Evolutionary conservation across 2,888 invertebrate genomes (phyloP).

Genomic region (Zygogramma bicolorata): DNA sequence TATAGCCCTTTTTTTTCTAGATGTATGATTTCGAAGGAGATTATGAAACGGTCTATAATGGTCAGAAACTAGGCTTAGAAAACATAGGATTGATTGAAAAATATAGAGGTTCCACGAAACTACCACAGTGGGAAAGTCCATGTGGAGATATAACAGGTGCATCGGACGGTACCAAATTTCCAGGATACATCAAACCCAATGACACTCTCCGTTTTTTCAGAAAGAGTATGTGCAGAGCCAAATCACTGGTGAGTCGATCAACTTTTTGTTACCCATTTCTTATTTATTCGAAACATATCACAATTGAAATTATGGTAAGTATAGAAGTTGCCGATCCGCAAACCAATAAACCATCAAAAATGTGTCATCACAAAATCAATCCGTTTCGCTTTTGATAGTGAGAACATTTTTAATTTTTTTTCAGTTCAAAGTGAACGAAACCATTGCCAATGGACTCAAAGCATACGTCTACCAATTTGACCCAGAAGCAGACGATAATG

Average conservation of each 20-base stretch:
- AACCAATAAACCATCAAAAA: no score
- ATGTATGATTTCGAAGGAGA: conserved; percentile 89
- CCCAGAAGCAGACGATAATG: conserved; percentile 83
- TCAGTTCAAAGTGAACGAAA: conserved; percentile 74
- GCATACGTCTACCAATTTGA: conserved; percentile 82
- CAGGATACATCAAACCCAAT: conserved; percentile 76
- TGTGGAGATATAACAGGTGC: conserved; percentile 83
- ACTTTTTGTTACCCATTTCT: no score
- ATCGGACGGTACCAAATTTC: conserved; percentile 90
- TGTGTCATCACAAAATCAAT: neutral
- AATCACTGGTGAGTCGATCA: conserved; percentile 77
- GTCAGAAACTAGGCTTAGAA: conserved; percentile 71
- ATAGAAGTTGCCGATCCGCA: no score
- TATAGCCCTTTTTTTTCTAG: conserved; percentile 67
- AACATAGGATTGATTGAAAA: conserved; percentile 80
- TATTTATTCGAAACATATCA: no score
- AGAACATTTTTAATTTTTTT: conserved; percentile 26
- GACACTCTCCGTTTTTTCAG: conserved; percentile 82
- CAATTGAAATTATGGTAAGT: no score
- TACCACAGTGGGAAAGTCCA: conserved; percentile 83
- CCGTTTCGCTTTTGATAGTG: neutral
- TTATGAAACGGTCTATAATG: conserved; percentile 83
- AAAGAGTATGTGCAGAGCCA: conserved; percentile 88
- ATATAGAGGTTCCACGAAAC: conserved; percentile 77
- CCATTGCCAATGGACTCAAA: conserved; percentile 72